Base-by-base conservation (phyloP, 2,113 vertebrate genomes). In the Lampris megalopsis region DNA sequence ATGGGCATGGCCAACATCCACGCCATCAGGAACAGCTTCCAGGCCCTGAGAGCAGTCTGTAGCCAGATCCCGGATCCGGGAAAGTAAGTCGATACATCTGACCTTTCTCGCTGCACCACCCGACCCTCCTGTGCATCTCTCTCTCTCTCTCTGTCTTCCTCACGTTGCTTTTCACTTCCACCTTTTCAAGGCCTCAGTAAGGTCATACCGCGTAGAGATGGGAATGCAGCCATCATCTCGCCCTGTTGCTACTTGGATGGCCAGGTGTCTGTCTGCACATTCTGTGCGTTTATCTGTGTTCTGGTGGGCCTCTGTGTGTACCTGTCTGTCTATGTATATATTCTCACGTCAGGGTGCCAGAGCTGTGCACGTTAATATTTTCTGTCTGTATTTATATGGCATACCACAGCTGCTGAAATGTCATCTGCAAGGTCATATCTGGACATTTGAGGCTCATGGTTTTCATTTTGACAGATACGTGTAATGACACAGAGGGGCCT, bases 1-100 rank as follows among this genome's bases (percentile, higher is more conserved):
- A 99, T 99, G 98, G 97, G 97, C 75, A 99, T 99, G 98, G 98
- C 98, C 77, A 99, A 99, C 91, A 99, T 99, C 91, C 98, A 99
- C 42, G 96, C 97, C 87, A 99, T 99, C 88, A 93, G 98, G 53
- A 99, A 99, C 90, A 99, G 98, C 71, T 99, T 99, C 93, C 98
- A 99, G 88, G 97, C 97, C 9, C 94, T 99, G 56, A 94, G 97
- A 53, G 93, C 97, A 0, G 97, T 99, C 63, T 99, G 98, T 92
- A 98, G 97, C 77, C 98, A 99, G 91, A 97, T 99, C 91, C 98
- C 98, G 0, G 98, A 99, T 84, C 98, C 98, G n/a, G 97, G 97
- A 95, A 99, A 98, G 98, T 99, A 93, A 94, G 97, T 95, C 9
- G 66, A 90, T 86, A 79, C 2, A 3, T 71, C 69, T 86, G 80